Evolutionary conservation across 2,888 invertebrate species (phyloP), one percentile per base, ranked within the genome.

Genomic region (Eupithecia subfuscata): DNA sequence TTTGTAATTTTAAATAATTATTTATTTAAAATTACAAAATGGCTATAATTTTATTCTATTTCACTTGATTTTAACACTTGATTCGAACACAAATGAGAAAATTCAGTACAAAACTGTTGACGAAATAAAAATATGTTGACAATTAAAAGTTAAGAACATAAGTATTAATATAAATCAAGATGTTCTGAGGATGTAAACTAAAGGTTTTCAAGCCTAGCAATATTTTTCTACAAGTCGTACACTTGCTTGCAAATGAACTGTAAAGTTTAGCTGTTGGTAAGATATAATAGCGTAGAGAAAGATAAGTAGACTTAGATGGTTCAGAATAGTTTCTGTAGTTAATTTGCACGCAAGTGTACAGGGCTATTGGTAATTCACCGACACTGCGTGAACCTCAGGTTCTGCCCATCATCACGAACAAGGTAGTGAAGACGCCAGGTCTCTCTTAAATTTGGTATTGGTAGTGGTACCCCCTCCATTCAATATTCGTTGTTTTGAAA

Each of bases 231-330:
- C 30, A 34, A 37, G 34, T n/a, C 12, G 5, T 63, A 52, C 64
- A 87, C 88, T 88, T 84, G 81, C 87, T 85, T 86, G 85, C 80
- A 84, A 82, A 80, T 79, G 73, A 75, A 73, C 72, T 75, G 64
- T 0, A 30, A 30, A 18, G 30, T 34, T 52, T 65, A 63, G 68
- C 16, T 64, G 67, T 70, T 73, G 70, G 45, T 56, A 70, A 52
- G 69, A 40, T 70, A 30, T 14, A 56, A n/a, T 72, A 14, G 40
- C 25, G 11, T 75, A 75, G 67, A 14, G 37, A 60, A 52, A 14
- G 70, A 64, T 65, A 25, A 40, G 43, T 73, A 45, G 43, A 63
- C 16, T 64, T 76, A 76, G 71, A n/a, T n/a, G 56, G 69, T 75
- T 75, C 60, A 70, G 73, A 72, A 73, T 56, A 76, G 69, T 52